These are phyloP conservation scores for Schizopygopsis pylzovi DNA, from an alignment of 2,797 vertebrate species.

Conservation along the genomic window DNA sequence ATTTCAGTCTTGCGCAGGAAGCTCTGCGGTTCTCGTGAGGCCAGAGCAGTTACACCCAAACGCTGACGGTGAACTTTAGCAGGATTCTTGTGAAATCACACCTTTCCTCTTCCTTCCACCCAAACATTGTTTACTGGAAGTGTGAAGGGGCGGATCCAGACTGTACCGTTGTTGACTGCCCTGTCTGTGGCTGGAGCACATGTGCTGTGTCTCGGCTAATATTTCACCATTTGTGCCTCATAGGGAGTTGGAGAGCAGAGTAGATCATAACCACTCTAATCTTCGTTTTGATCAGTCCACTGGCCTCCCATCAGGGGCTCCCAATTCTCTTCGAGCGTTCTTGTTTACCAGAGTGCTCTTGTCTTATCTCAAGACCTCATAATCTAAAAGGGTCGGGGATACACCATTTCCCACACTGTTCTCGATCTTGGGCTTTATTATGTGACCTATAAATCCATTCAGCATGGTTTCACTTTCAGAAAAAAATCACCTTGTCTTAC, in stretches of 20 bases:
- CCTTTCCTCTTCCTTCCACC: slow-evolving; percentile 44
- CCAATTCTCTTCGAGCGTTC: slow-evolving; percentile 36
- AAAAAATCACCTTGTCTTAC: background rate
- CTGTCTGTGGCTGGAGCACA: slow-evolving; percentile 23
- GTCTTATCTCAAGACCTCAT: slow-evolving; percentile 53
- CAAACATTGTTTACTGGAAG: slow-evolving; percentile 32
- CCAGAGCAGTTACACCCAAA: slow-evolving; percentile 46
- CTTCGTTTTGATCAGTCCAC: slow-evolving; percentile 46
- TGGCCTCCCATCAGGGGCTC: slow-evolving; percentile 42
- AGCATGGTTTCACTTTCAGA: background rate
- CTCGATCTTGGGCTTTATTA: slow-evolving; percentile 5
- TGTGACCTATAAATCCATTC: slow-evolving; percentile 40
- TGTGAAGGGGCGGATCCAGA: background rate
- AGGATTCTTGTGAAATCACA: slow-evolving; percentile 49
- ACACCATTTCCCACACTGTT: slow-evolving; percentile 24
- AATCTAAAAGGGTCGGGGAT: slow-evolving; percentile 41
- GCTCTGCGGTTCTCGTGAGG: background rate
- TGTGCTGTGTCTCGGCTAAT: slow-evolving; percentile 34
- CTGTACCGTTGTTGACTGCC: slow-evolving; percentile 1
- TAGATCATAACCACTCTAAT: slow-evolving; percentile 52
- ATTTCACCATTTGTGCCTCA: slow-evolving; percentile 32
- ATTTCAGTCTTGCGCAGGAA: slow-evolving; percentile 48
- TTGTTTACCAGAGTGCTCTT: slow-evolving; percentile 47
- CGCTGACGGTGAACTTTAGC: slow-evolving; percentile 29
- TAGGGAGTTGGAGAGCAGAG: slow-evolving; percentile 32